Percentiles rank a stretch among this genome's conserved stretches.
Conservation (phyloP, 2,113 vertebrate genomes). For the Mobula hypostoma region DNA sequence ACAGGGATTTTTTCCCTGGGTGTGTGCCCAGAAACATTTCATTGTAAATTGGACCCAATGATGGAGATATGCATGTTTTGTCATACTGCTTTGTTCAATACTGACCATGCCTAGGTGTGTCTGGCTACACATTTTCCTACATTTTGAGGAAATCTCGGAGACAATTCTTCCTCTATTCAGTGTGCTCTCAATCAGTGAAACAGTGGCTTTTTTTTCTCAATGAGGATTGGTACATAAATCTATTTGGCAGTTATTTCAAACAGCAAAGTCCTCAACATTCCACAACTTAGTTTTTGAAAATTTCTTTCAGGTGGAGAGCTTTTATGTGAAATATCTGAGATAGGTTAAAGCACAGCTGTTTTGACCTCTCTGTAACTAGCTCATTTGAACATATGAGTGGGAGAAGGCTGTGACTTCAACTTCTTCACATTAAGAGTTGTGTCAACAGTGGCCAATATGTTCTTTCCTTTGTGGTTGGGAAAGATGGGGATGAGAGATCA, state of each 20-base stretch:
- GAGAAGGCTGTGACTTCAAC: neutral
- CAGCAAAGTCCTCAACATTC: neutral
- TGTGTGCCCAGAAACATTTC: neutral
- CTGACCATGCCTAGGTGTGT: neutral
- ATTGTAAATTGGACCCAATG: neutral
- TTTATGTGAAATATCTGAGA: neutral
- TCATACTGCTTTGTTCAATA: neutral
- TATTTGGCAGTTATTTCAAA: neutral
- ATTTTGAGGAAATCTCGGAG: neutral
- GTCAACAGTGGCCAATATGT: neutral
- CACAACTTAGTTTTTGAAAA: neutral
- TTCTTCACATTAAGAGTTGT: too few relatives aligned
- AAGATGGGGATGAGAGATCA: neutral
- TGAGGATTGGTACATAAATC: neutral
- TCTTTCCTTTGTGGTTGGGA: neutral
- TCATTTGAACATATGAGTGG: neutral
- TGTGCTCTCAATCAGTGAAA: neutral
- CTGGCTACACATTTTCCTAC: too few relatives aligned
- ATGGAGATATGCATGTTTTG: neutral
- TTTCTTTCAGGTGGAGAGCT: neutral
- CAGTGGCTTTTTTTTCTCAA: neutral
- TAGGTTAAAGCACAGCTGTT: neutral
- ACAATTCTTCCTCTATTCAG: neutral
- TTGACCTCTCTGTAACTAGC: too few relatives aligned
- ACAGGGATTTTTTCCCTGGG: neutral